Percentiles rank a stretch among this genome's conserved stretches.
Evolutionary conservation across 1,140 invertebrate species (phyloP).

Genomic region (Gerris buenoi): DNA sequence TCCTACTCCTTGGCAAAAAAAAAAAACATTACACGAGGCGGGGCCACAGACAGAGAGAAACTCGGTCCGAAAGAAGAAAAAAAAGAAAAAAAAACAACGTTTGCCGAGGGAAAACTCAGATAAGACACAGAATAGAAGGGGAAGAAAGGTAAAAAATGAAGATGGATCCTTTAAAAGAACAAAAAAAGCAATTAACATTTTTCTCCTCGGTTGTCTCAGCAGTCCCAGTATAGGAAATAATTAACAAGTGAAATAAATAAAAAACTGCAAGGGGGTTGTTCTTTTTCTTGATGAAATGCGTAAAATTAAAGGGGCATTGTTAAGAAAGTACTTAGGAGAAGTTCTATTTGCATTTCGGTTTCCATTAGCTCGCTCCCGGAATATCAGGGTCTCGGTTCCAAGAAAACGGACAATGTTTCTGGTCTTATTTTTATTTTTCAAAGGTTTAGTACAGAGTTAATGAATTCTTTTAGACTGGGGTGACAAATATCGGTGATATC

Average conservation of each 20-base stretch:
- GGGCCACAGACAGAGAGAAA: too few relatives aligned
- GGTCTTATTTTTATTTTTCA: neutral
- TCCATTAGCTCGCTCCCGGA: constrained; percentile 9
- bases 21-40: too few relatives aligned
- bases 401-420: neutral
- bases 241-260: constrained; percentile 19
- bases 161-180: constrained; percentile 15
- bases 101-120: neutral
- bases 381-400: neutral
- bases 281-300: constrained; percentile 17
- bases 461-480: too few relatives aligned
- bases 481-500: too few relatives aligned
- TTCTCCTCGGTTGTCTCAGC: constrained; percentile 10
- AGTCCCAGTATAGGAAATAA: constrained; percentile 17
- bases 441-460: too few relatives aligned
- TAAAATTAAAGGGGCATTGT: constrained; percentile 18
- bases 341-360: constrained; percentile 18
- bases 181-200: constrained; percentile 18
- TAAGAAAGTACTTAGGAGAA: constrained; percentile 16
- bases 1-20: neutral
- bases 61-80: neutral
- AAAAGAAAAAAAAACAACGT: neutral
- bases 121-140: constrained; percentile 1
- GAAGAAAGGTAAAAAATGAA: constrained; percentile 16
- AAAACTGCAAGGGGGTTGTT: constrained; percentile 6